Conservation (phyloP, 2,797 vertebrate genomes). For the Syndactyla subalaris region DNA sequence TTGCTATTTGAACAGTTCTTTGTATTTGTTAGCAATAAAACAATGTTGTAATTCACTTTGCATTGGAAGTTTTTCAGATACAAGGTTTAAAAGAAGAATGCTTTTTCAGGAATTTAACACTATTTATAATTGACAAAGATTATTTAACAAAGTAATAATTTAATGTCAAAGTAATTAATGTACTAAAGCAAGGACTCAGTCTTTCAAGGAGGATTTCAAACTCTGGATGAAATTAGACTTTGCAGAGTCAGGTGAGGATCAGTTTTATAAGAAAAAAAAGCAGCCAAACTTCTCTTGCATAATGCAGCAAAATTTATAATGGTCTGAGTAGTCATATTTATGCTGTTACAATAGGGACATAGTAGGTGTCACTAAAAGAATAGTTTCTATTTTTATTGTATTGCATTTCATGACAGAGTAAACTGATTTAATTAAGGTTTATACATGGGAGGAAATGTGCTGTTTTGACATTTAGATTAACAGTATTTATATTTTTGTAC, state of each 20-base stretch:
- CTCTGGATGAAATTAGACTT: background rate
- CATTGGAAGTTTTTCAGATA: background rate
- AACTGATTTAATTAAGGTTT: background rate
- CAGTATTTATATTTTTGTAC: conserved; percentile 50
- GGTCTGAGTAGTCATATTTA: background rate
- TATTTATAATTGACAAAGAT: background rate
- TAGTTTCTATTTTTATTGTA: background rate
- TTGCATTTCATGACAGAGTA: background rate
- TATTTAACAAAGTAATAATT: background rate
- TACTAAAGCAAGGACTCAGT: background rate
- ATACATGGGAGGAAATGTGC: background rate
- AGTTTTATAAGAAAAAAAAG: background rate
- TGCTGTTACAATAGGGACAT: background rate
- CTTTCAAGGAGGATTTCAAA: background rate
- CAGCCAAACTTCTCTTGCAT: background rate
- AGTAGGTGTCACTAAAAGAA: background rate
- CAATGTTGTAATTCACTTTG: background rate
- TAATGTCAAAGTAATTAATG: background rate
- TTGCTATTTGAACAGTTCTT: background rate
- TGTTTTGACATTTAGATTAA: background rate
- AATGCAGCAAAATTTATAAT: background rate
- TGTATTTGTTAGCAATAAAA: conserved; percentile 28
- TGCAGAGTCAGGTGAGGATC: background rate
- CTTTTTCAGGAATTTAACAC: background rate
- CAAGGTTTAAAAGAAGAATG: background rate